Percentiles rank a stretch among this genome's conserved stretches.
phyloP scores from a whole-genome alignment of 1,140 invertebrate species.

The Macrotrachela quadricornifera region DNA sequence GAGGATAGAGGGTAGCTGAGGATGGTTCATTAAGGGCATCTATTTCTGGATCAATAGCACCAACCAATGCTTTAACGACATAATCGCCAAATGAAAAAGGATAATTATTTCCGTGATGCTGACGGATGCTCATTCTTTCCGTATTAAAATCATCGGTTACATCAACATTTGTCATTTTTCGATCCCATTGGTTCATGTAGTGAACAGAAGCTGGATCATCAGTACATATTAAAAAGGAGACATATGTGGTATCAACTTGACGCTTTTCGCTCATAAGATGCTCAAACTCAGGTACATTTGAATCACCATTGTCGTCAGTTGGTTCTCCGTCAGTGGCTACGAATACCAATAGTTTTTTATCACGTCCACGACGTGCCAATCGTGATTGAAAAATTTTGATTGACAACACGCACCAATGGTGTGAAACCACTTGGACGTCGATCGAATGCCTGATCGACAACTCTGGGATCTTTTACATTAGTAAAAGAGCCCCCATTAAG shows the following conservation, averaged over 20 bases:
- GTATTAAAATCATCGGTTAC: slow-evolving; percentile 4
- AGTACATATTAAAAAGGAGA: slow-evolving; percentile 4
- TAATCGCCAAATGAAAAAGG: slow-evolving; percentile 6
- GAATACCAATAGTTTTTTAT: slow-evolving; percentile 4
- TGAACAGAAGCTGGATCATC: slow-evolving; percentile 1
- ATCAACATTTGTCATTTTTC: background rate
- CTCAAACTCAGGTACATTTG: too few species aligned
- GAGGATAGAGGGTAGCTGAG: too few species aligned
- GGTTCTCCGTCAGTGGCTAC: slow-evolving; percentile 5
- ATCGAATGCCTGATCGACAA: background rate
- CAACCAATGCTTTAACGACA: slow-evolving; percentile 3
- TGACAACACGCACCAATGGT: background rate
- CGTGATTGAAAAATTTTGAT: background rate
- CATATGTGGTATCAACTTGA: background rate
- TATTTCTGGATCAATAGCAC: background rate
- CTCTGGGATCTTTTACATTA: background rate
- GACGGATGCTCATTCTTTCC: background rate
- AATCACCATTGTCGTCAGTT: slow-evolving; percentile 3
- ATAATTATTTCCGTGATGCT: background rate
- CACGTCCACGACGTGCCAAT: background rate
- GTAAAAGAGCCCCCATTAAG: background rate
- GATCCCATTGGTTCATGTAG: slow-evolving; percentile 6
- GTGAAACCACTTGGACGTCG: background rate
- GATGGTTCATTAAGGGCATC: background rate
- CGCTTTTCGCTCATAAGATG: too few species aligned